Base-by-base conservation (phyloP, 2,113 vertebrate genomes). In the Alosa alosa region DNA sequence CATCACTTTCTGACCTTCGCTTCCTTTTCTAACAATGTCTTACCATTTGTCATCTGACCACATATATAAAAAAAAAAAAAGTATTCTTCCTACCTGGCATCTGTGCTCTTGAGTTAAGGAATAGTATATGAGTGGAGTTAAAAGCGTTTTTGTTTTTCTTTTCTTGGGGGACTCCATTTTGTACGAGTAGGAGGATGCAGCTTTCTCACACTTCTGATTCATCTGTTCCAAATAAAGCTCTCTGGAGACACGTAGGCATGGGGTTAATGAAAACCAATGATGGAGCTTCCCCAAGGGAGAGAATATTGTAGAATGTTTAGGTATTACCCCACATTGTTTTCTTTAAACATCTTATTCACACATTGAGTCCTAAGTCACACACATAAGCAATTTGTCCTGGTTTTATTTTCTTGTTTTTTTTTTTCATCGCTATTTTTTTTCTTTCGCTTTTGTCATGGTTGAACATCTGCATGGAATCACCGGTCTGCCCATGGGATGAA, bases 291-390 rank as follows among this genome's bases (percentile, higher is more conserved):
- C 82, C 86, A 83, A 81, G 83, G 47, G 9, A 87, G 84, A 64
- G 75, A 84, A 83, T 83, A 90, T 86, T 86, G 88, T 91, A 89
- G 92, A 93, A 92, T 84, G 87, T 88, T 15, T 45, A 49, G 87
- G 86, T 86, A 90, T 90, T 89, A 93, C 93, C 88, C 84, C 44
- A 47, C 82, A 83, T 83, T 89, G 68, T 86, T 87, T 90, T 91
- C 90, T 90, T 93, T 94, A 89, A 91, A 90, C 88, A 88, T 87
- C 90, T 92, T 90, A 86, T 92, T 50, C 55, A 87, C 92, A 91
- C 88, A 90, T 94, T 89, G 88, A 91, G 92, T 89, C 93, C 93
- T 94, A 93, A 88, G 86, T 84, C 88, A 87, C 90, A 87, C 88
- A 88, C 90, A 84, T 89, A 86, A 87, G 81, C 87, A 88, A 88